A percentile compares a stretch with the other conserved stretches of the same genome.
Conservation (phyloP, 2,888 invertebrate species). For the Timandra comae region DNA sequence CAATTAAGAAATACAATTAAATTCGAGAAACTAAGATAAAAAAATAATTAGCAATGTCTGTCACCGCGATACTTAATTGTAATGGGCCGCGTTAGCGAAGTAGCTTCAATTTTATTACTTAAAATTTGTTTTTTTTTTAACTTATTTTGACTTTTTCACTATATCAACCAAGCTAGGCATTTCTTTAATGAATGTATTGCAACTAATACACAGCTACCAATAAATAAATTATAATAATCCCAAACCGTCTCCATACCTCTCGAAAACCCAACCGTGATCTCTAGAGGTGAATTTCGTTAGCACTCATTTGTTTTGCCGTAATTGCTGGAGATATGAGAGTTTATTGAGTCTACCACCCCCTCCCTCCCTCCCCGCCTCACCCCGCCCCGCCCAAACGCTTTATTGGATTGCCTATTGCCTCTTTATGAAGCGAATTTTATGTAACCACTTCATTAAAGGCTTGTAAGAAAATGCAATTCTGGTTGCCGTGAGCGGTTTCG, state of each 20-base stretch:
- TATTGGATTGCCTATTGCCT: constrained; percentile 62
- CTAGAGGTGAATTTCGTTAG: constrained; percentile 71
- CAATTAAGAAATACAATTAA: too few relatives aligned
- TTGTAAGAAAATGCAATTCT: constrained; percentile 1
- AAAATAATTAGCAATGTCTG: too few relatives aligned
- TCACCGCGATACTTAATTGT: too few relatives aligned
- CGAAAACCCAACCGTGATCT: constrained; percentile 33
- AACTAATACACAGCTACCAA: too few relatives aligned
- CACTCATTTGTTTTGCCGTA: constrained; percentile 72
- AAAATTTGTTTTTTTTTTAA: too few relatives aligned
- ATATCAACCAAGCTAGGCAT: too few relatives aligned
- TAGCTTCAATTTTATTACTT: too few relatives aligned
- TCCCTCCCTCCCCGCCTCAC: constrained; percentile 19
- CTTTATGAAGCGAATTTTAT: constrained; percentile 46
- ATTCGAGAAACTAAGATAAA: too few relatives aligned
- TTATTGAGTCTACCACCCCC: constrained; percentile 36
- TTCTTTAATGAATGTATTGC: too few relatives aligned
- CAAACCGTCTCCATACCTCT: constrained; percentile 27
- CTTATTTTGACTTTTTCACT: too few relatives aligned
- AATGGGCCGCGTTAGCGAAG: too few relatives aligned
- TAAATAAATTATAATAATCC: background rate
- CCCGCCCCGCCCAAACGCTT: constrained; percentile 34
- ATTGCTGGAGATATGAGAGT: constrained; percentile 69
- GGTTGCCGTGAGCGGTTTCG: too few relatives aligned
- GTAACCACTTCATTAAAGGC: constrained; percentile 48